Evolutionary conservation across 1,140 invertebrate genomes (phyloP).

Genomic region (Drosophila novamexicana): DNA sequence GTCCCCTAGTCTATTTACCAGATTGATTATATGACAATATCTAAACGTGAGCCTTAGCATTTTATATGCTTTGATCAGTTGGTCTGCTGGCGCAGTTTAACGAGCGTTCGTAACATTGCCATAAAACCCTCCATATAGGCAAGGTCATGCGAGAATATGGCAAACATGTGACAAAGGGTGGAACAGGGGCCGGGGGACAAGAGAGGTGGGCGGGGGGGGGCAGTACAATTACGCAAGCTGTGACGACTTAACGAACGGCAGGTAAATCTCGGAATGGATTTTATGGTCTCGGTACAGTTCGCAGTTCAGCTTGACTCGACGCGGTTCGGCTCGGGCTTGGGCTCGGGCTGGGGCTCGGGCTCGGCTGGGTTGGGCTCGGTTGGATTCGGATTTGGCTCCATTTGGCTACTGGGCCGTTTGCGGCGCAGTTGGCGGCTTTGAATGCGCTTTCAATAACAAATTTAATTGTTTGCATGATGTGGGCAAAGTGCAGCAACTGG

Average conservation of each 20-base stretch:
- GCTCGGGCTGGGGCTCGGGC: background rate
- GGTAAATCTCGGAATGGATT: conserved; percentile 22
- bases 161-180: background rate
- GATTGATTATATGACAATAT: conserved; percentile 17
- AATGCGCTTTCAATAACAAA: conserved; percentile 63
- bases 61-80: conserved; percentile 8
- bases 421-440: conserved; percentile 39
- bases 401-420: conserved; percentile 7
- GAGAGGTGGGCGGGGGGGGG: background rate
- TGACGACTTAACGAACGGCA: conserved; percentile 31
- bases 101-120: conserved; percentile 29
- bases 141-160: conserved; percentile 37
- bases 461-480: conserved; percentile 61
- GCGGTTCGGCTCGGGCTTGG: background rate
- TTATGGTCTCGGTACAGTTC: conserved; percentile 4
- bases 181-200: background rate
- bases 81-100: background rate
- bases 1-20: no score
- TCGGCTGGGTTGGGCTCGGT: background rate
- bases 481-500: conserved; percentile 49
- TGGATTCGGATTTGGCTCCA: conserved; percentile 13
- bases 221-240: conserved; percentile 37
- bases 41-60: background rate
- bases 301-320: conserved; percentile 6
- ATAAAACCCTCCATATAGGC: conserved; percentile 25